These are phyloP conservation scores for Maconellicoccus hirsutus DNA, from an alignment of 1,140 invertebrate genomes.

Conservation along the genomic window DNA sequence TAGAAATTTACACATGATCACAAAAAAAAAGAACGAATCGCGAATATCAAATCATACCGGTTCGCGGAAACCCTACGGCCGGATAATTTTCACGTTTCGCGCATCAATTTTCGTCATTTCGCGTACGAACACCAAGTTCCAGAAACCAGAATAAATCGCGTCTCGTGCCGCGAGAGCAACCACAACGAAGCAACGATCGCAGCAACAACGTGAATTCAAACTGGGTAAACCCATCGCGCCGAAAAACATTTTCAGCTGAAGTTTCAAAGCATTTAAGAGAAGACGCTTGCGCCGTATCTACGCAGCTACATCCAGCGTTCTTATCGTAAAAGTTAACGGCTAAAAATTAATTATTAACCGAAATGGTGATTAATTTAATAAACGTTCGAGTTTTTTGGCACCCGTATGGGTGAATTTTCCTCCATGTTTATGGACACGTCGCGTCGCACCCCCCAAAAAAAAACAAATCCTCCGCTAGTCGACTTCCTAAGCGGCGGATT, in stretches of 20 bases:
- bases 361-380: background rate
- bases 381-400: background rate
- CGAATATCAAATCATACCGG: background rate
- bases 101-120: background rate
- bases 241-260: background rate
- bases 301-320: background rate
- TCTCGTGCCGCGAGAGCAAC: too few relatives aligned
- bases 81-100: background rate
- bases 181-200: background rate
- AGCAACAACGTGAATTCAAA: background rate
- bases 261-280: too few relatives aligned
- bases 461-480: too few relatives aligned
- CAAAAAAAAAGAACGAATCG: background rate
- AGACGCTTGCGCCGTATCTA: too few relatives aligned
- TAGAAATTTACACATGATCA: background rate
- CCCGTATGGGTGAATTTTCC: too few relatives aligned
- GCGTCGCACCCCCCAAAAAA: too few relatives aligned
- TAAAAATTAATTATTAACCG: conserved; percentile 5
- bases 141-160: background rate
- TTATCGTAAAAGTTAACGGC: background rate
- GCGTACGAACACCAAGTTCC: background rate
- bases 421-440: too few relatives aligned
- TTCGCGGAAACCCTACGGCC: background rate
- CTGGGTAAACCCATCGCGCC: background rate
- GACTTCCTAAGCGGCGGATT: too few relatives aligned